A percentile compares a stretch with the other conserved stretches of the same genome.
These are phyloP conservation scores for Oryzias curvinotus DNA, from an alignment of 2,113 vertebrate genomes.

Conservation along the genomic window DNA sequence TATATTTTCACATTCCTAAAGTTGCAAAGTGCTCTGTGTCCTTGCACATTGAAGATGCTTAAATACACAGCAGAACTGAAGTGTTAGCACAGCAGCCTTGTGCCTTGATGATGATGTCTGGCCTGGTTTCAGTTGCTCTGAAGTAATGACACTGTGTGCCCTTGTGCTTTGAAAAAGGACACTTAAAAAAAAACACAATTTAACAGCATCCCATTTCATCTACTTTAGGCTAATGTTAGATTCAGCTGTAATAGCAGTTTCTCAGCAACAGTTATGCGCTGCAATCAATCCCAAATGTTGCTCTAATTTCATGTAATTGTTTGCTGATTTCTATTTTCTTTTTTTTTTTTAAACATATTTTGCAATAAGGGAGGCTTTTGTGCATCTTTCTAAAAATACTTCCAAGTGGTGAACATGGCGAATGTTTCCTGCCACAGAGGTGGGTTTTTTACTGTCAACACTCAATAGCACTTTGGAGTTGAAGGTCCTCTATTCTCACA, in stretches of 20 bases:
- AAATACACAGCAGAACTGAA: slow-evolving; percentile 12
- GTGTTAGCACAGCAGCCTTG: slow-evolving; percentile 28
- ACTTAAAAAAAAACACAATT: slow-evolving; percentile 32
- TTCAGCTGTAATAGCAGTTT: neutral
- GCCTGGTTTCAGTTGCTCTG: slow-evolving; percentile 31
- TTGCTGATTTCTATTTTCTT: too few relatives aligned
- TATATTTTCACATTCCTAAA: neutral
- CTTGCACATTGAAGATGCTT: neutral
- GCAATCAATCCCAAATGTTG: neutral
- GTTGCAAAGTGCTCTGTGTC: slow-evolving; percentile 7
- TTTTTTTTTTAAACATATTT: neutral
- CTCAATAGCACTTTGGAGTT: slow-evolving; percentile 1
- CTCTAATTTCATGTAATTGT: neutral
- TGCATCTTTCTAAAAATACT: neutral
- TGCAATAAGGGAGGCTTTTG: neutral
- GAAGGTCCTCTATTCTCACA: neutral
- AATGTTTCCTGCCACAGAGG: neutral
- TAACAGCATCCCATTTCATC: slow-evolving; percentile 27
- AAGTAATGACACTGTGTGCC: slow-evolving; percentile 29
- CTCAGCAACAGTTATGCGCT: neutral
- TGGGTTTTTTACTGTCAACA: slow-evolving; percentile 4
- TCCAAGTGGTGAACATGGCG: neutral
- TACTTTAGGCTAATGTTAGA: slow-evolving; percentile 25
- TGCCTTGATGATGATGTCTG: slow-evolving; percentile 19
- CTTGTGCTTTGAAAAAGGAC: slow-evolving; percentile 48